Conservation (phyloP, 2,113 vertebrate species). For the Mesembrinibis cayennensis region DNA sequence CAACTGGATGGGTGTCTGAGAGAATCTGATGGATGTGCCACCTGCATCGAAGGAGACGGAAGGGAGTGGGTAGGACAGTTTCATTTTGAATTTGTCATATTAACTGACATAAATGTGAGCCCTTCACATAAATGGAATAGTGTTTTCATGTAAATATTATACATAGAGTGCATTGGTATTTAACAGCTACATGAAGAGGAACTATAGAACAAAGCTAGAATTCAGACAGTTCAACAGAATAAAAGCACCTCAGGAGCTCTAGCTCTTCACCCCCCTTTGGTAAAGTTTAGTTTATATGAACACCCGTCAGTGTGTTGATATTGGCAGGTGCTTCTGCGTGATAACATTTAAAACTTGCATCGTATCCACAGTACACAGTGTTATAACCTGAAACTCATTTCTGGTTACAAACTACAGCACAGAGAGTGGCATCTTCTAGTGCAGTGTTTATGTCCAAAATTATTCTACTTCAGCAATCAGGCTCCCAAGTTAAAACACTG, state of each 20-base stretch:
- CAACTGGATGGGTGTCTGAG: background rate
- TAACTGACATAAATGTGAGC: background rate
- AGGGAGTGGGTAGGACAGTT: background rate
- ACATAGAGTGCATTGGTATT: background rate
- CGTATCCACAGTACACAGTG: background rate
- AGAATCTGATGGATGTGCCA: background rate
- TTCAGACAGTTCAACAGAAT: constrained; percentile 2
- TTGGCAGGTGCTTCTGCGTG: background rate
- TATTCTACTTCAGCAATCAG: background rate
- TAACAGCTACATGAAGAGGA: background rate
- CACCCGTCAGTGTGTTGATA: background rate
- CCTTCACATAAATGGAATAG: background rate
- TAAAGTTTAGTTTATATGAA: background rate
- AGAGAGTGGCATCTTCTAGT: background rate
- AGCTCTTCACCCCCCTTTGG: background rate
- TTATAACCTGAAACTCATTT: background rate
- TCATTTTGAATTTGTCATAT: background rate
- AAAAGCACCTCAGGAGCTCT: background rate
- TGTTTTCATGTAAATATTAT: background rate
- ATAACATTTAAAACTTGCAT: background rate
- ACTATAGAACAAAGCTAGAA: background rate
- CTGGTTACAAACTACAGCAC: background rate
- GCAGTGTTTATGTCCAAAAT: background rate
- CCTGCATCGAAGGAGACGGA: background rate
- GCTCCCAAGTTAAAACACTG: constrained; percentile 43